A percentile compares a stretch with the other conserved stretches of the same genome.
Conservation (phyloP, 2,113 vertebrate genomes). For the Rhea americana region DNA sequence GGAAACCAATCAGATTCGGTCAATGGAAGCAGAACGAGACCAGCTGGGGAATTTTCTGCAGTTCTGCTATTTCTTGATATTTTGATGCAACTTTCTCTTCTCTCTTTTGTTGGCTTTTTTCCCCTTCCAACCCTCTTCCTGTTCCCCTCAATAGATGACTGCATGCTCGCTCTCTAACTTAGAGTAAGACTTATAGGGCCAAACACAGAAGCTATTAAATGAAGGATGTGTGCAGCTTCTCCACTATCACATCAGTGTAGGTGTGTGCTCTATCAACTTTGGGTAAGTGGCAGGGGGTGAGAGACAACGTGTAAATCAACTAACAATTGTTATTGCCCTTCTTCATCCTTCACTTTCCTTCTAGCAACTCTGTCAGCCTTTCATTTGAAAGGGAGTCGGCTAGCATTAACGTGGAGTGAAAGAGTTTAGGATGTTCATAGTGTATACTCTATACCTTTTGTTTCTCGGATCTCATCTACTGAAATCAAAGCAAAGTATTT, state of each 20-base stretch:
- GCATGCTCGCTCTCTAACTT: neutral
- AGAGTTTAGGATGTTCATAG: neutral
- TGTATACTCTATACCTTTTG: neutral
- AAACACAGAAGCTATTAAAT: neutral
- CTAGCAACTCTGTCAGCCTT: neutral
- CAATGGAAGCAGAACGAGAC: neutral
- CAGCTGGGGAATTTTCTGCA: neutral
- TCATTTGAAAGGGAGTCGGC: neutral
- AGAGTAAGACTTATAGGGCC: neutral
- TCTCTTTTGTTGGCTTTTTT: neutral
- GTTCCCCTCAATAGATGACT: neutral
- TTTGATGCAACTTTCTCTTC: neutral
- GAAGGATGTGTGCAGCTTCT: neutral
- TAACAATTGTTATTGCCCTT: neutral
- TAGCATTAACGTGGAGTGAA: neutral
- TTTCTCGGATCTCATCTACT: neutral
- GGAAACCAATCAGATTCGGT: neutral
- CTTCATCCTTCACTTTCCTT: neutral
- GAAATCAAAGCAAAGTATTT: neutral
- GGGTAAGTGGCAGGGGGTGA: neutral
- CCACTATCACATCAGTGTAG: rapidly evolving
- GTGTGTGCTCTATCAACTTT: neutral
- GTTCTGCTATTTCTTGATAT: neutral
- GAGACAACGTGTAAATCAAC: neutral
- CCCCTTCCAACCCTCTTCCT: neutral